Conservation (phyloP, 2,888 invertebrate species). For the Cosmorhoe ocellata region DNA sequence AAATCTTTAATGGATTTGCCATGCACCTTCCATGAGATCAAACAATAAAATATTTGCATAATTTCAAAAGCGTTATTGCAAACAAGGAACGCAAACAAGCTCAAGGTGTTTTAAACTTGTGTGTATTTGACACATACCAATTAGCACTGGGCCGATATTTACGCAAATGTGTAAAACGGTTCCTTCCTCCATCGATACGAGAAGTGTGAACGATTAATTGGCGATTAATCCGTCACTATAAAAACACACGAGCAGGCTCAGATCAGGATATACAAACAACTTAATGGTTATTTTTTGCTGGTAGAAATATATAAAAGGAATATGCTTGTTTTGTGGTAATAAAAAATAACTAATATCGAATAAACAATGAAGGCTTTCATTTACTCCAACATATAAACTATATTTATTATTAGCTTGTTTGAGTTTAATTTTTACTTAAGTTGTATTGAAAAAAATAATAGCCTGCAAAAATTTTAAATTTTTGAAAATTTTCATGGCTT, state of each 20-base stretch:
- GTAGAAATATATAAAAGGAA: no score
- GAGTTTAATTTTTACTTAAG: no score
- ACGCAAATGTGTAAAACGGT: slow-evolving; percentile 55
- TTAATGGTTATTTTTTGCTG: no score
- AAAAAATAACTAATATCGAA: no score
- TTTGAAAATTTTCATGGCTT: no score
- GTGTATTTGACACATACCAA: slow-evolving; percentile 73
- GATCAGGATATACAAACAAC: background rate
- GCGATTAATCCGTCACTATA: slow-evolving; percentile 19
- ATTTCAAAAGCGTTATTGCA: slow-evolving; percentile 63
- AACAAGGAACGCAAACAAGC: slow-evolving; percentile 62
- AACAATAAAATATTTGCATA: slow-evolving; percentile 53
- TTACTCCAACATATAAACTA: no score
- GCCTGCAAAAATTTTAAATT: no score
- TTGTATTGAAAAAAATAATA: no score
- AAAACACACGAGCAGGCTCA: slow-evolving; percentile 26
- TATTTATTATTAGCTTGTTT: no score
- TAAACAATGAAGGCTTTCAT: no score
- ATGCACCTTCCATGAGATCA: slow-evolving; percentile 57
- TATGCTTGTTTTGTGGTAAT: no score
- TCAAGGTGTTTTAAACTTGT: slow-evolving; percentile 67
- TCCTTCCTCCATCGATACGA: slow-evolving; percentile 53
- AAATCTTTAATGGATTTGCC: slow-evolving; percentile 44
- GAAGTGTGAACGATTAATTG: slow-evolving; percentile 30
- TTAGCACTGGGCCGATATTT: slow-evolving; percentile 70